Evolutionary conservation across 1,140 invertebrate genomes (phyloP).

Genomic region (Hyphantria cunea): DNA sequence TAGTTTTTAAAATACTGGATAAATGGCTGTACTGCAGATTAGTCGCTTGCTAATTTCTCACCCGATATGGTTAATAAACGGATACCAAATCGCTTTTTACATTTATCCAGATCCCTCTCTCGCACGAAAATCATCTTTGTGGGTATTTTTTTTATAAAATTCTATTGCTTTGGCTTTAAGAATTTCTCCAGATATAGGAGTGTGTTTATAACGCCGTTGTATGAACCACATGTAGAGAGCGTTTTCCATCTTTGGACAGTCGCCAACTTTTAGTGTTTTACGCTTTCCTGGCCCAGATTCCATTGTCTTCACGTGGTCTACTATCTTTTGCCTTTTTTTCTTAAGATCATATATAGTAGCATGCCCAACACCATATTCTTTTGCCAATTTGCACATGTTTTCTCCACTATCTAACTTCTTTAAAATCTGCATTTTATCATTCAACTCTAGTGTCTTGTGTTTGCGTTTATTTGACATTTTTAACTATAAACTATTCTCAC

Average conservation of each 20-base stretch:
- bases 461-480: too few relatives aligned
- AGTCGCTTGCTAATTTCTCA: constrained; percentile 25
- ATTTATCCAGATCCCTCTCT: constrained; percentile 30
- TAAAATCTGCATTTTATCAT: too few relatives aligned
- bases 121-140: constrained; percentile 37
- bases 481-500: too few relatives aligned
- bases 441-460: too few relatives aligned
- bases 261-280: constrained; percentile 5
- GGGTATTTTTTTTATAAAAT: constrained; percentile 45
- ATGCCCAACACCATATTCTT: too few relatives aligned
- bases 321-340: too few relatives aligned
- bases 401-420: too few relatives aligned
- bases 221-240: constrained; percentile 37
- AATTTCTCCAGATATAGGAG: constrained; percentile 40
- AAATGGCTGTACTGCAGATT: constrained; percentile 26
- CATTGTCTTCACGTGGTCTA: too few relatives aligned
- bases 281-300: constrained; percentile 13
- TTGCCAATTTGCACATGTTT: too few relatives aligned
- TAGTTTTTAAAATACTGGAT: constrained; percentile 30
- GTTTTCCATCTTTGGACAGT: constrained; percentile 9
- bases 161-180: constrained; percentile 47
- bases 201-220: constrained; percentile 42
- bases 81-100: constrained; percentile 27
- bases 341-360: too few relatives aligned
- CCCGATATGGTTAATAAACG: constrained; percentile 12